Conservation (phyloP, 2,113 vertebrate species). For the Lynx canadensis region DNA sequence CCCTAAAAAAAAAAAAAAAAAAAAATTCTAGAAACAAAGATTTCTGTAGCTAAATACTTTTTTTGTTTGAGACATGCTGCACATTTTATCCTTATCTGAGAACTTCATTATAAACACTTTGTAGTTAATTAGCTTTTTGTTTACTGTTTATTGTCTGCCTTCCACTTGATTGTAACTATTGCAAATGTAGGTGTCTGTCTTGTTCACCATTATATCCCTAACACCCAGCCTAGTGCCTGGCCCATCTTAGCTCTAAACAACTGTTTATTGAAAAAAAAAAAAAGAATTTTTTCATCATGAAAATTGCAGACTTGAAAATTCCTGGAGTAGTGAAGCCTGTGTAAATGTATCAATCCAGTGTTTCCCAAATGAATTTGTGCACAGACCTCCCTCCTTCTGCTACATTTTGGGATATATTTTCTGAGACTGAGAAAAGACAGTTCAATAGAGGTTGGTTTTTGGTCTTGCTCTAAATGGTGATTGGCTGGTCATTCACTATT, state of each 20-base stretch:
- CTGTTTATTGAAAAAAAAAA: neutral
- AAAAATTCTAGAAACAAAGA: neutral
- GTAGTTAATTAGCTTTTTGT: neutral
- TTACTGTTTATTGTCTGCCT: neutral
- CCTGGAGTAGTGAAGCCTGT: neutral
- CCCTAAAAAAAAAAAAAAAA: neutral
- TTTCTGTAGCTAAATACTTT: neutral
- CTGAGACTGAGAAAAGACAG: constrained; percentile 35
- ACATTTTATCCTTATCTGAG: neutral
- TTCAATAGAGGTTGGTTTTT: neutral
- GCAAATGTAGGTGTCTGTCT: neutral
- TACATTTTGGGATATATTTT: neutral
- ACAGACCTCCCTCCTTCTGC: neutral
- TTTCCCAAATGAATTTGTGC: constrained; percentile 7
- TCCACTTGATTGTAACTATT: neutral
- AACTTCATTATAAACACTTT: neutral
- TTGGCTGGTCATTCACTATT: neutral
- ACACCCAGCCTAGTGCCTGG: neutral
- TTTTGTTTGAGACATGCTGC: neutral
- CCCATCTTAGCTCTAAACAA: neutral
- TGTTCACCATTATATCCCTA: neutral
- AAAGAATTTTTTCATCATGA: neutral
- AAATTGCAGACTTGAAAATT: constrained; percentile 14
- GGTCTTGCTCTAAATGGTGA: neutral
- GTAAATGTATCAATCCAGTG: neutral